These are phyloP conservation scores for Dunckerocampus dactyliophorus DNA, from an alignment of 2,113 vertebrate species.

Conservation along the genomic window DNA sequence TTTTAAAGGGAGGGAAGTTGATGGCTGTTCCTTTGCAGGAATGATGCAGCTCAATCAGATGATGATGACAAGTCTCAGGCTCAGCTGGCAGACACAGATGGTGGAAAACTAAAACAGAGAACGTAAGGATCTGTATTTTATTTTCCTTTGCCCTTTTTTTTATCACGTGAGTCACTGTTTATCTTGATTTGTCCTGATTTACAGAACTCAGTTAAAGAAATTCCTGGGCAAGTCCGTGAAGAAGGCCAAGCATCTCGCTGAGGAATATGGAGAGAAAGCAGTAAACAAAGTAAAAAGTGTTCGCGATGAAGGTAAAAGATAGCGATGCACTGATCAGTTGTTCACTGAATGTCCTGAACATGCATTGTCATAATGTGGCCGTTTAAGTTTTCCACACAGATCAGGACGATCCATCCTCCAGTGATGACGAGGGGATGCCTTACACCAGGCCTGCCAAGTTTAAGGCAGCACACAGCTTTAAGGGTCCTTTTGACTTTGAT, in stretches of 20 bases:
- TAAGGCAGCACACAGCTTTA: conserved; percentile 96
- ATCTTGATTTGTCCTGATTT: neutral
- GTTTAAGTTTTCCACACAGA: conserved; percentile 91
- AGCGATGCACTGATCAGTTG: neutral
- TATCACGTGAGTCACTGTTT: neutral
- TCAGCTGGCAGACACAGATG: conserved; percentile 83
- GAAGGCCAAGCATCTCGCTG: conserved; percentile 92
- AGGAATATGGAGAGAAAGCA: conserved; percentile 94
- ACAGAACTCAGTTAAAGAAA: conserved; percentile 92
- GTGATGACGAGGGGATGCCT: conserved; percentile 98
- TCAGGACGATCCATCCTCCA: conserved; percentile 94
- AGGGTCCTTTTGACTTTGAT: conserved; percentile 97
- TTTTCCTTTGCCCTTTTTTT: neutral
- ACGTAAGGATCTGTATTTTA: conserved; percentile 77
- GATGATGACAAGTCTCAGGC: conserved; percentile 92
- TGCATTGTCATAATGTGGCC: conserved; percentile 12
- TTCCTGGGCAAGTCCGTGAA: conserved; percentile 97
- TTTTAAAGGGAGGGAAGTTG: conserved; percentile 13
- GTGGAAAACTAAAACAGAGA: conserved; percentile 95
- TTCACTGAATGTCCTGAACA: neutral
- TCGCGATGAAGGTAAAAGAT: conserved; percentile 85
- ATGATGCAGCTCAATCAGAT: conserved; percentile 92
- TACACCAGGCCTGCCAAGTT: conserved; percentile 97
- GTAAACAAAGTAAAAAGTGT: conserved; percentile 99
- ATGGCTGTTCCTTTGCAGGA: conserved; percentile 69